Percentiles rank a stretch among this genome's conserved stretches.
Evolutionary conservation across 2,888 invertebrate species (phyloP).

Genomic region (Eucriotettix oculatus): DNA sequence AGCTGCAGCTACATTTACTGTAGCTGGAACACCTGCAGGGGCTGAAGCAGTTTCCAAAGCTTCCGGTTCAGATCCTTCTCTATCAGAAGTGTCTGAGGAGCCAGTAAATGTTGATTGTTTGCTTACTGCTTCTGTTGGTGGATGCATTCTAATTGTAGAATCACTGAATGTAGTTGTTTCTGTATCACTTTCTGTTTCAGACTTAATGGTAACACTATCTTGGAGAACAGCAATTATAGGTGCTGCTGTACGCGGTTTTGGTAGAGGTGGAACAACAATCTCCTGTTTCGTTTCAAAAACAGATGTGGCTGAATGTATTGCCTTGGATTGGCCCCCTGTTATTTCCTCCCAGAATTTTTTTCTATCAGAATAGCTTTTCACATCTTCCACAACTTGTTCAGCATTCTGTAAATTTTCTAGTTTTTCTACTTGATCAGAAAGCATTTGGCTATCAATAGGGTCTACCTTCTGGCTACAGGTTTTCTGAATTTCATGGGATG

Average conservation of each 20-base stretch:
- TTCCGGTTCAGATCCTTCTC: slow-evolving; percentile 10
- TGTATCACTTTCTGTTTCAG: slow-evolving; percentile 11
- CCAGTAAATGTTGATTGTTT: slow-evolving; percentile 12
- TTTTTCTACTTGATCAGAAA: too few relatives aligned
- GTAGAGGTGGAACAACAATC: slow-evolving; percentile 22
- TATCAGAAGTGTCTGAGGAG: slow-evolving; percentile 12
- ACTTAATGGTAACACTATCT: slow-evolving; percentile 1
- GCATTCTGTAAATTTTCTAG: neutral
- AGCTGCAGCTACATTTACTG: slow-evolving; percentile 16
- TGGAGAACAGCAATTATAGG: slow-evolving; percentile 2
- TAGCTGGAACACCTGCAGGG: slow-evolving; percentile 16
- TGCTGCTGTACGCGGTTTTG: slow-evolving; percentile 24
- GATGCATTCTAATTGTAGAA: slow-evolving; percentile 11
- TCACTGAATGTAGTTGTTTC: slow-evolving; percentile 12
- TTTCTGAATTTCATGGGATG: neutral
- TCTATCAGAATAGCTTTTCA: slow-evolving; percentile 28
- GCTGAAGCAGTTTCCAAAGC: slow-evolving; percentile 1
- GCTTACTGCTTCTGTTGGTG: slow-evolving; percentile 7
- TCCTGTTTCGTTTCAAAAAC: slow-evolving; percentile 14
- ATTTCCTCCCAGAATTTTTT: slow-evolving; percentile 34
- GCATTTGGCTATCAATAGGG: too few relatives aligned
- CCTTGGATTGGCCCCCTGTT: slow-evolving; percentile 16
- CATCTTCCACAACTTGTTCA: slow-evolving; percentile 14
- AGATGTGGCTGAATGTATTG: neutral
- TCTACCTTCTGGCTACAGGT: neutral